Conservation (phyloP, 1,140 invertebrate genomes). For the Lethocerus indicus region DNA sequence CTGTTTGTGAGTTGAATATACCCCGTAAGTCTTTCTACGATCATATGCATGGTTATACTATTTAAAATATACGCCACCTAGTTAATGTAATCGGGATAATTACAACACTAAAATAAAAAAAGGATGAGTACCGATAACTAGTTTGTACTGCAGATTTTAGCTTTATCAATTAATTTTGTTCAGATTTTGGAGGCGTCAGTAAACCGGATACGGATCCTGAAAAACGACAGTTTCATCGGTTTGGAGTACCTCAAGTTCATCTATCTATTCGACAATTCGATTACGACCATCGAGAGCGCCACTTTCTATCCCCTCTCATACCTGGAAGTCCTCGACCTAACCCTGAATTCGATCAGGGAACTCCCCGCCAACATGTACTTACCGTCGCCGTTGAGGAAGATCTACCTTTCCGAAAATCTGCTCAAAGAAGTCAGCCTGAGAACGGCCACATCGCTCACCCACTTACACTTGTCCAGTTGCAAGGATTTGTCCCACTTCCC, state of each 20-base stretch:
- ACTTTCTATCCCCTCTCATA: conserved; percentile 22
- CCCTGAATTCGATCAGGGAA: conserved; percentile 11
- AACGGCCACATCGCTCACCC: conserved; percentile 1
- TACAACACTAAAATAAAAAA: neutral
- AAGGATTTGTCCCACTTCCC: conserved; percentile 12
- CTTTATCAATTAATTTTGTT: conserved; percentile 12
- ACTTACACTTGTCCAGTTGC: conserved; percentile 7
- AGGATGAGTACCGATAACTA: conserved; percentile 1
- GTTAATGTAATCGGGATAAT: too few species aligned
- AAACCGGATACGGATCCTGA: conserved; percentile 24
- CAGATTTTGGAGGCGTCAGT: conserved; percentile 24
- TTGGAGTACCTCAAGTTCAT: conserved; percentile 24
- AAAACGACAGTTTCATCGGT: conserved; percentile 21
- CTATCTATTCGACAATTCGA: conserved; percentile 27
- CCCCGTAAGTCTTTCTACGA: too few species aligned
- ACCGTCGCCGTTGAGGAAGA: conserved; percentile 11
- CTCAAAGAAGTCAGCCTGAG: neutral
- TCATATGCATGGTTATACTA: too few species aligned
- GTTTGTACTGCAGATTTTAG: neutral
- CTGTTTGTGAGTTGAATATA: too few species aligned
- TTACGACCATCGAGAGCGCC: conserved; percentile 22
- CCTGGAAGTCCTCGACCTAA: conserved; percentile 21
- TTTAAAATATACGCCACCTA: too few species aligned
- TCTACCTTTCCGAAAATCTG: conserved; percentile 16
- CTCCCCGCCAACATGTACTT: conserved; percentile 9